These are phyloP conservation scores for Trogon surrucura DNA, from an alignment of 2,113 vertebrate genomes.

Conservation along the genomic window DNA sequence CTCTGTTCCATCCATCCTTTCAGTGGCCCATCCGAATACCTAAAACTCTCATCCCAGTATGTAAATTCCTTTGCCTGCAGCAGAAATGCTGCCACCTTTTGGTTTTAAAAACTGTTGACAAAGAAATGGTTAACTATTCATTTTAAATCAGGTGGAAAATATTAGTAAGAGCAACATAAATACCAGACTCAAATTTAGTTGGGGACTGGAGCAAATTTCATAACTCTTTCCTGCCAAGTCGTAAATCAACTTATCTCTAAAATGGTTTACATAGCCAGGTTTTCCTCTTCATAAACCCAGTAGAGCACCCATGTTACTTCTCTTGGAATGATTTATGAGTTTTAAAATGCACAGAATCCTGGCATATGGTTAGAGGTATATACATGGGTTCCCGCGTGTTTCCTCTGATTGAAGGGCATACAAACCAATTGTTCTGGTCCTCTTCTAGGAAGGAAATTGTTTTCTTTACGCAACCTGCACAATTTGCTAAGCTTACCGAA, in stretches of 20 bases:
- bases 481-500: background rate
- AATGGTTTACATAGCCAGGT: constrained; percentile 8
- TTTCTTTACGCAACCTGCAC: background rate
- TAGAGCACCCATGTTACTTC: background rate
- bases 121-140: constrained; percentile 29
- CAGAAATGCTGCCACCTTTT: constrained; percentile 47
- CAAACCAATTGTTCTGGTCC: constrained; percentile 2
- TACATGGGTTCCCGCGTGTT: background rate
- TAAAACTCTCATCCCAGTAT: background rate
- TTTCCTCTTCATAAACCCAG: constrained; percentile 40
- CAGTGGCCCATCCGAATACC: background rate
- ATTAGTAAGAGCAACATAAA: constrained; percentile 35
- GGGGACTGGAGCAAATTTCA: constrained; percentile 23
- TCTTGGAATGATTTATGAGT: constrained; percentile 21
- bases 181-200: constrained; percentile 29
- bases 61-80: background rate
- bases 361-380: background rate
- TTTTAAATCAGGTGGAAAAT: constrained; percentile 28
- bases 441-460: background rate
- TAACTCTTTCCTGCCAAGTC: constrained; percentile 23
- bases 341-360: constrained; percentile 31
- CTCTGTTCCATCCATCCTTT: background rate
- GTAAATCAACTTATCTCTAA: constrained; percentile 38
- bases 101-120: background rate
- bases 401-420: background rate